Evolutionary conservation across 2,888 invertebrate species (phyloP).

Genomic region (Carpatolechia fugitivella): DNA sequence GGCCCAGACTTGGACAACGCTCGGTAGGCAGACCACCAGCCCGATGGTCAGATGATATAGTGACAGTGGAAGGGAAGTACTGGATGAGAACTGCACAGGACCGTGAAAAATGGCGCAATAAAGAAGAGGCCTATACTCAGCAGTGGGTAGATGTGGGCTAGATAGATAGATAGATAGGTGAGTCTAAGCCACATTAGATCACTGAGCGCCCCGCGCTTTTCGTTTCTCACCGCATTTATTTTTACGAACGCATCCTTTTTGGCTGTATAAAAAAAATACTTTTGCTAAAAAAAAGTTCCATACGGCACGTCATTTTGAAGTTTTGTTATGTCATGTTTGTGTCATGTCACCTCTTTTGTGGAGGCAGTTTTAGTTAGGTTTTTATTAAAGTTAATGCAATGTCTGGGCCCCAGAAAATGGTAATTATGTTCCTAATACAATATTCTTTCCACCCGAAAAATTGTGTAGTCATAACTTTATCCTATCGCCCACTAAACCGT

Average conservation of each 20-base stretch:
- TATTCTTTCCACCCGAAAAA: not conserved
- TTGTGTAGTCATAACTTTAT: not conserved
- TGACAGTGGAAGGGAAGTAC: too few relatives aligned
- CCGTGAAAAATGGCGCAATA: too few relatives aligned
- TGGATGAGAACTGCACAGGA: too few relatives aligned
- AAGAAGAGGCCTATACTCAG: too few relatives aligned
- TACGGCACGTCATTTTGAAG: constrained; percentile 4
- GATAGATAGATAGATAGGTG: too few relatives aligned
- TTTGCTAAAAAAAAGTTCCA: not conserved
- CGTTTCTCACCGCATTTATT: too few relatives aligned
- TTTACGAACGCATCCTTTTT: too few relatives aligned
- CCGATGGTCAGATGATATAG: too few relatives aligned
- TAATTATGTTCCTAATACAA: constrained; percentile 33
- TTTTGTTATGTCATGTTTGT: constrained; percentile 25
- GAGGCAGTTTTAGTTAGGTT: constrained; percentile 38
- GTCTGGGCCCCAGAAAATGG: constrained; percentile 72
- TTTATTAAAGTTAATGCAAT: constrained; percentile 44
- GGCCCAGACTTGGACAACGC: too few relatives aligned
- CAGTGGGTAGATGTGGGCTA: too few relatives aligned
- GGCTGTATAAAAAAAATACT: not conserved
- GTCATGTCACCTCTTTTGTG: constrained; percentile 52
- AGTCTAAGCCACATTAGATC: not conserved
- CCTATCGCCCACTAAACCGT: not conserved
- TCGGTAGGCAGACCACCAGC: too few relatives aligned
- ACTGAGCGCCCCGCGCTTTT: too few relatives aligned